Evolutionary conservation across 2,888 invertebrate genomes (phyloP).

Genomic region (Monopis laevigella): DNA sequence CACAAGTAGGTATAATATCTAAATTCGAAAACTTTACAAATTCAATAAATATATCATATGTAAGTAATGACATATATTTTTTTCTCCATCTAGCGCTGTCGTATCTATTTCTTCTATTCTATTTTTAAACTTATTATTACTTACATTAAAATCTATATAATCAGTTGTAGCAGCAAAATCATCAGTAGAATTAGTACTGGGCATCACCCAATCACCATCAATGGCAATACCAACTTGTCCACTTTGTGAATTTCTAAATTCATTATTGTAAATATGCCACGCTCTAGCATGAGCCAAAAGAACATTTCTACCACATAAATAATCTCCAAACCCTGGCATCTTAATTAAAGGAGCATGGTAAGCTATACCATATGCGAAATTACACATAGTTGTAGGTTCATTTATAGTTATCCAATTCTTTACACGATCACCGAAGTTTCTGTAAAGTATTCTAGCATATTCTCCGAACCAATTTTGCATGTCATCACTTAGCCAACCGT

Average conservation of each 20-base stretch:
- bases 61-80: too few relatives aligned
- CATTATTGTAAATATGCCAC: constrained; percentile 39
- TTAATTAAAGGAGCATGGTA: neutral
- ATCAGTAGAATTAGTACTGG: constrained; percentile 32
- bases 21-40: too few relatives aligned
- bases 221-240: constrained; percentile 49
- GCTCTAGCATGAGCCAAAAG: constrained; percentile 68
- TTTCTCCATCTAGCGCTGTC: too few relatives aligned
- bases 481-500: constrained; percentile 31
- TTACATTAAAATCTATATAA: constrained; percentile 45
- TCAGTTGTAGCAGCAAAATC: constrained; percentile 52
- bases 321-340: constrained; percentile 31
- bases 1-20: too few relatives aligned
- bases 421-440: constrained; percentile 62
- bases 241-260: constrained; percentile 32
- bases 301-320: constrained; percentile 66
- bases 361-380: too few relatives aligned
- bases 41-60: too few relatives aligned
- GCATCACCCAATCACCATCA: constrained; percentile 42
- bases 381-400: constrained; percentile 59
- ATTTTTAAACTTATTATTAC: too few relatives aligned
- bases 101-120: too few relatives aligned
- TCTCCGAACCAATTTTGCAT: constrained; percentile 34
- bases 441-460: constrained; percentile 42
- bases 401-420: constrained; percentile 74